Conservation (phyloP, 2,797 vertebrate species). For the Lutra lutra region DNA sequence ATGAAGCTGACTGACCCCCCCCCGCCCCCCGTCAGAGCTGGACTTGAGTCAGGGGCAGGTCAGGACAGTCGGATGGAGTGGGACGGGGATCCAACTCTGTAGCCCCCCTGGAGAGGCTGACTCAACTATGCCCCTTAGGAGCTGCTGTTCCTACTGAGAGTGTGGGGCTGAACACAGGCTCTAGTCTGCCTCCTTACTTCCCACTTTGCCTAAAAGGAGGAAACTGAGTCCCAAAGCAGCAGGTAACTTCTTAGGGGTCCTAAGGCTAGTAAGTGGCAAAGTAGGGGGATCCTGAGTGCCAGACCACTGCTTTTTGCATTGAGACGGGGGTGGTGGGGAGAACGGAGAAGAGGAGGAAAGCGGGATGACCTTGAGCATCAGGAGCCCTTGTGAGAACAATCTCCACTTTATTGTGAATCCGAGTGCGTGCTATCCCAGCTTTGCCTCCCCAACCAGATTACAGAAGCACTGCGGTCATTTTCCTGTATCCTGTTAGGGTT, state of each 20-base stretch:
- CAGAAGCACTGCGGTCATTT: not conserved
- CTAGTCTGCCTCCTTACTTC: not conserved
- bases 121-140: not conserved
- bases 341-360: not conserved
- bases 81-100: not conserved
- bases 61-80: not conserved
- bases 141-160: not conserved
- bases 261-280: not conserved
- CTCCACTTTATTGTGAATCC: not conserved
- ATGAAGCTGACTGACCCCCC: not conserved
- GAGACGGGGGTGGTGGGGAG: not conserved
- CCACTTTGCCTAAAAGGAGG: not conserved
- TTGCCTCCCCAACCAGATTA: not conserved
- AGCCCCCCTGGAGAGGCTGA: not conserved
- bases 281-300: not conserved
- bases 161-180: not conserved
- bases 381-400: not conserved
- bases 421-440: fast-evolving
- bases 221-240: not conserved
- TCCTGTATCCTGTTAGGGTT: not conserved
- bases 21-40: not conserved
- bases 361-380: not conserved
- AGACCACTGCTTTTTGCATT: not conserved
- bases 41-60: not conserved
- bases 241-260: not conserved